Evolutionary conservation across 2,888 invertebrate species (phyloP).

Genomic region (Yponomeuta cagnagella): DNA sequence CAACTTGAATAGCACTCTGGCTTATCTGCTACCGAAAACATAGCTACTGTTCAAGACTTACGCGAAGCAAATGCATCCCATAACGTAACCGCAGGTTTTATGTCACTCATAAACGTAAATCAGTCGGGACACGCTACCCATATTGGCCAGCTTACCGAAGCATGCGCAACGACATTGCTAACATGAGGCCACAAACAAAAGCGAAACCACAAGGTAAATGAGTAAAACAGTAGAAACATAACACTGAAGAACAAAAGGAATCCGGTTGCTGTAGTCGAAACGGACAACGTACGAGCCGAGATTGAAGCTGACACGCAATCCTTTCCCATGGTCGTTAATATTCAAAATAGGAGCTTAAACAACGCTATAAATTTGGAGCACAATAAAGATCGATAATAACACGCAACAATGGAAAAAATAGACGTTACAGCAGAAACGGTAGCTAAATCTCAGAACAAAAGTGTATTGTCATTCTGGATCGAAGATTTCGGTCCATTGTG

Average conservation of each 20-base stretch:
- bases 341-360: slow-evolving; percentile 53
- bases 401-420: slow-evolving; percentile 42
- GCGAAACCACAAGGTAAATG: slow-evolving; percentile 16
- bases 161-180: slow-evolving; percentile 8
- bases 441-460: slow-evolving; percentile 67
- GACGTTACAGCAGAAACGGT: slow-evolving; percentile 63
- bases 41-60: slow-evolving; percentile 4
- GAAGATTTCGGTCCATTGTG: slow-evolving; percentile 43
- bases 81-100: slow-evolving; percentile 34
- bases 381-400: slow-evolving; percentile 66
- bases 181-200: slow-evolving; percentile 7
- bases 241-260: not conserved
- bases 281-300: not conserved
- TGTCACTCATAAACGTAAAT: slow-evolving; percentile 47
- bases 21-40: slow-evolving; percentile 14
- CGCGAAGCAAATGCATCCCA: slow-evolving; percentile 8
- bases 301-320: slow-evolving; percentile 20
- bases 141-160: slow-evolving; percentile 6
- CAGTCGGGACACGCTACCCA: slow-evolving; percentile 19
- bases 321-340: slow-evolving; percentile 65
- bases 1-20: slow-evolving; percentile 40
- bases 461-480: slow-evolving; percentile 21
- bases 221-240: not conserved
- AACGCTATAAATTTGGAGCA: slow-evolving; percentile 58
- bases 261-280: slow-evolving; percentile 2